phyloP scores from a whole-genome alignment of 2,888 invertebrate species.

The Lomographa bimaculata region DNA sequence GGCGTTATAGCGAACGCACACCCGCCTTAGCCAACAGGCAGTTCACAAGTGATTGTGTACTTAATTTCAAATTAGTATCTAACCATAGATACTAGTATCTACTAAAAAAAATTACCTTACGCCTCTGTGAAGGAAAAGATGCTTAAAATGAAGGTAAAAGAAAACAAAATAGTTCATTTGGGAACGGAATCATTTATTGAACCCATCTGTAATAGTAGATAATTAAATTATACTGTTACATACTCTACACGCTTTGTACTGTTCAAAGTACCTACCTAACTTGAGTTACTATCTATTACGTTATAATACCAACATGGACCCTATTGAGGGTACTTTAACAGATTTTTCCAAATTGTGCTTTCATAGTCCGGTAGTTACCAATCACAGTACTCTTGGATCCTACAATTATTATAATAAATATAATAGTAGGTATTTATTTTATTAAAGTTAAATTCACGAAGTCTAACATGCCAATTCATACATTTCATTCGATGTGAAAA shows the following conservation, averaged over 20 bases:
- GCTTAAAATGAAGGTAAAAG: no score
- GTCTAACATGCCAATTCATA: slow-evolving; percentile 25
- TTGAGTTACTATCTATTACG: slow-evolving; percentile 70
- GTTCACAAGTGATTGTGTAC: no score
- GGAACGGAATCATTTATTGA: slow-evolving; percentile 83
- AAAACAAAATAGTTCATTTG: slow-evolving; percentile 62
- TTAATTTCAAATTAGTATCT: no score
- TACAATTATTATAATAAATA: slow-evolving; percentile 60
- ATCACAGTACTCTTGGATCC: slow-evolving; percentile 75
- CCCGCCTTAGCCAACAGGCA: no score
- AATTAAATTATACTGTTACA: slow-evolving; percentile 71
- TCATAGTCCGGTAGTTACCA: slow-evolving; percentile 65
- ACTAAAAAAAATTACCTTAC: no score
- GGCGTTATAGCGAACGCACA: no score
- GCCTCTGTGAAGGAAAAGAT: no score
- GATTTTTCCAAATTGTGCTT: slow-evolving; percentile 56
- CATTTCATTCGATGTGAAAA: slow-evolving; percentile 19
- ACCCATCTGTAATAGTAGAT: slow-evolving; percentile 79
- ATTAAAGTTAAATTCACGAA: slow-evolving; percentile 31
- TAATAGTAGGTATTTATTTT: slow-evolving; percentile 45
- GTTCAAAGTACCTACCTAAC: slow-evolving; percentile 81
- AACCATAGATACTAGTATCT: no score
- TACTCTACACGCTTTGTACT: slow-evolving; percentile 80
- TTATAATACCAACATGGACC: slow-evolving; percentile 65
- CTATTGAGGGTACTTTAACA: no score